Base-by-base conservation (phyloP, 1,140 invertebrate species). In the Antheraea mylitta region DNA sequence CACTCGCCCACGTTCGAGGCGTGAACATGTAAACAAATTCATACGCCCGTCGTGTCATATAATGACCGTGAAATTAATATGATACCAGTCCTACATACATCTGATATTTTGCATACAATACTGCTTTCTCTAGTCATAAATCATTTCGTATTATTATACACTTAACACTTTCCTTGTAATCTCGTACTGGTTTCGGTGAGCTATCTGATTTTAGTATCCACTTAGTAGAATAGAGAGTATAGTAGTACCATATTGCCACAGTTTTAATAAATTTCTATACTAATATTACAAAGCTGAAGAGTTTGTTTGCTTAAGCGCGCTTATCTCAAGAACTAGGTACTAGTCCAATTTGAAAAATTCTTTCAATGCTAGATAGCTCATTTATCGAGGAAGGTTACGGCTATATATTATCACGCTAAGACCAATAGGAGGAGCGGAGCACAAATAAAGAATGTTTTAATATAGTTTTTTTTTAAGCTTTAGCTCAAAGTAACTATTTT, bases 51-150 rank as follows among this genome's bases (percentile, higher is more conserved):
- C 45, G 45, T 53, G 45, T 53, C 45, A 53, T 53, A 53, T 53
- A 53, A 53, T 53, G 16, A 53, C 45, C 10, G 16, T 53, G 45
- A 53, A 53, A 16, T 53, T 53, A 53, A 53, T 53, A 53, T 53
- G 9, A 16, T 13, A 53, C 45, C 45, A 53, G 45, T 53, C 45
- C 45, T 16, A 53, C 45, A 42, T 42, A 42, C 38, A 16, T 53
- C 45, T 53, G 45, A 53, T 53, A 53, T 53, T 53, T 53, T 53
- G 45, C 45, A 53, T 53, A 53, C 45, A 53, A 53, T 53, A 13
- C 45, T 53, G 45, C 45, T 53, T 53, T 53, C 45, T 53, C 45
- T 53, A 53, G 16, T 13, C 45, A 53, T 53, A 53, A 53, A 53
- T 53, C 45, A 53, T 53, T 53, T 53, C 45, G 45, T 13, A 53